Evolutionary conservation across 2,888 invertebrate species (phyloP).

Genomic region (Drosophila demipolita): DNA sequence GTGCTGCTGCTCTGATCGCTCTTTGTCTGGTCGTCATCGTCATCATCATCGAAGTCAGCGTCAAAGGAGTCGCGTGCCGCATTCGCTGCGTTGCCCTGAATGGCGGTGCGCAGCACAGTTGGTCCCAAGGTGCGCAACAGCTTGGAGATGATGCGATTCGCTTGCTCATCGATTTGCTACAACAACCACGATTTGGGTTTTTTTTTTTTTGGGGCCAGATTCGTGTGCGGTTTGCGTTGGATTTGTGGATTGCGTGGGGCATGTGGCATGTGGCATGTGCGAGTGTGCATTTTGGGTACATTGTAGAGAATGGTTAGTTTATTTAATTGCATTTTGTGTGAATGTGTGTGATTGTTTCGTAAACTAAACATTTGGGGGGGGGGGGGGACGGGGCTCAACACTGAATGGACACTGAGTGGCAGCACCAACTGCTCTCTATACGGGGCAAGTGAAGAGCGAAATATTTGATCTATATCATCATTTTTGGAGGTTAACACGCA

Average conservation of each 20-base stretch:
- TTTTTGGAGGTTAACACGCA: neutral
- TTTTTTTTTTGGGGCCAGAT: conserved; percentile 21
- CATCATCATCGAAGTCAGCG: conserved; percentile 86
- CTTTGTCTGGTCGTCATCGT: conserved; percentile 76
- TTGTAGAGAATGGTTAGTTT: conserved; percentile 46
- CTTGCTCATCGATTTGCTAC: conserved; percentile 85
- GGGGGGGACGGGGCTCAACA: neutral
- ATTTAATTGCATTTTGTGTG: conserved; percentile 17
- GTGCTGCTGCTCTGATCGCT: conserved; percentile 39
- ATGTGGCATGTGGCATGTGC: conserved; percentile 3
- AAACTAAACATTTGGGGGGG: conserved; percentile 1
- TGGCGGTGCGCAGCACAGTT: conserved; percentile 86
- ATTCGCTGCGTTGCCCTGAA: conserved; percentile 83
- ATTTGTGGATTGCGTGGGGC: conserved; percentile 15
- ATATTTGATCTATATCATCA: neutral
- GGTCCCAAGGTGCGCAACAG: conserved; percentile 92
- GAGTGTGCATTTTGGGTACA: conserved; percentile 27
- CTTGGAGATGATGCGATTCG: conserved; percentile 84
- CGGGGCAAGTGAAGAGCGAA: neutral
- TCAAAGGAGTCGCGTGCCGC: conserved; percentile 85
- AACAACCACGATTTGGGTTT: conserved; percentile 72
- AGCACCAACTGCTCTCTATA: neutral
- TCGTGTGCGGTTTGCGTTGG: conserved; percentile 27
- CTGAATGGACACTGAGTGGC: neutral
- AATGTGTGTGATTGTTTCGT: neutral